Conservation (phyloP, 2,888 invertebrate species). For the Drosophila paranaensis region DNA sequence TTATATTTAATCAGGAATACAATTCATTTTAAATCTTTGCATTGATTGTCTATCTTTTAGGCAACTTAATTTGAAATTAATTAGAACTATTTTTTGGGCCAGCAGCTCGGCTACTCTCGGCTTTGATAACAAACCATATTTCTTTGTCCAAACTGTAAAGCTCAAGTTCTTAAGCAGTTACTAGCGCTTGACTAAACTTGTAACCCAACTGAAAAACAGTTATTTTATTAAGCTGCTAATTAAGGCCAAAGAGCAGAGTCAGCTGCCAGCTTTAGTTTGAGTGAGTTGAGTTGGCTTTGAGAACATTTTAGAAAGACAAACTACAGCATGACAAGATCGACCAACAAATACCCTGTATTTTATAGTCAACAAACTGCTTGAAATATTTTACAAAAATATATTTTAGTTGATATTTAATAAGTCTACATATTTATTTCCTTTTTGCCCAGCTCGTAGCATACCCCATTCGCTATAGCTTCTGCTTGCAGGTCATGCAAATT, state of each 20-base stretch:
- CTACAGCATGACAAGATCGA: background rate
- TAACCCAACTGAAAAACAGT: background rate
- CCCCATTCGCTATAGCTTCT: background rate
- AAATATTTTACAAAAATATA: too few species aligned
- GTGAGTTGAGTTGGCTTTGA: background rate
- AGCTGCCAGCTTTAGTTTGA: background rate
- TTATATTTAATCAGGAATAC: too few species aligned
- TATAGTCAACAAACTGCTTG: too few species aligned
- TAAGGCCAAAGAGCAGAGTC: background rate
- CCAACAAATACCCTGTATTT: background rate
- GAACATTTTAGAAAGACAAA: background rate
- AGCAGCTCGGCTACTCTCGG: too few species aligned
- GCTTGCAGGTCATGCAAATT: constrained; percentile 25
- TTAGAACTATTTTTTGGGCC: too few species aligned
- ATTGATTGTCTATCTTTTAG: too few species aligned
- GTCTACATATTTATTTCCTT: too few species aligned
- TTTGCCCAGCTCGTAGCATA: background rate
- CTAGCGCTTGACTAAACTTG: background rate
- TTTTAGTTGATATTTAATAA: too few species aligned
- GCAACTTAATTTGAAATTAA: too few species aligned
- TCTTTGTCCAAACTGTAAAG: too few species aligned
- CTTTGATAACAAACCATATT: background rate
- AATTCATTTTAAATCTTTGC: too few species aligned
- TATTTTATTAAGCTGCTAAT: background rate
- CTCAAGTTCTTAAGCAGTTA: background rate